Percentiles rank a stretch among this genome's conserved stretches.
phyloP scores from a whole-genome alignment of 2,888 invertebrate species.

The Lissonota sp. region DNA sequence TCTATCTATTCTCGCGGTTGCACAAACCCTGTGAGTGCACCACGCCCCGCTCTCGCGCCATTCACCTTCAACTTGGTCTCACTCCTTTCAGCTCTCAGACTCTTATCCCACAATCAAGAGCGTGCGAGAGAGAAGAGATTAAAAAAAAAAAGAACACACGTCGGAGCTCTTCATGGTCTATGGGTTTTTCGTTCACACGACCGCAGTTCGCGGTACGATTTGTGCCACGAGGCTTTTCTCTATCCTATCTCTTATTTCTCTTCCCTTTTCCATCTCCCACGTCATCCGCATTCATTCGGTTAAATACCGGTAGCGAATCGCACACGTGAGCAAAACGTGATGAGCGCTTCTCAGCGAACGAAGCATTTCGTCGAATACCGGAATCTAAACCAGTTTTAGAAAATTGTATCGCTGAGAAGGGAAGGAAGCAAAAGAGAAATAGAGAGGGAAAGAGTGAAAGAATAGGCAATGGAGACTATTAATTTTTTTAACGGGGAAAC shows the following conservation, averaged over 20 bases:
- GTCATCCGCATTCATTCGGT: conserved; percentile 60
- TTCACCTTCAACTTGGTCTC: conserved; percentile 83
- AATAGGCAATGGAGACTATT: conserved; percentile 31
- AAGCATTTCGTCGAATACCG: conserved; percentile 71
- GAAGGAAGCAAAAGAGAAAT: conserved; percentile 3
- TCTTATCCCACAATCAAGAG: conserved; percentile 49
- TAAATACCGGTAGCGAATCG: conserved; percentile 58
- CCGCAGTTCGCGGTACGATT: conserved; percentile 21
- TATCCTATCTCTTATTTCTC: conserved; percentile 12
- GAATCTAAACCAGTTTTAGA: conserved; percentile 77
- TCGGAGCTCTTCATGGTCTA: conserved; percentile 6
- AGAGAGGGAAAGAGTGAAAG: conserved; percentile 6
- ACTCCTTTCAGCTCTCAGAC: conserved; percentile 62
- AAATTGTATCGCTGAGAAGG: conserved; percentile 73
- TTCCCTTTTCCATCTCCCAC: conserved; percentile 21
- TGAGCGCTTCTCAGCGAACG: conserved; percentile 56
- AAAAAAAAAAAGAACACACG: background rate
- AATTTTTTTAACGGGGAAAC: too few relatives aligned
- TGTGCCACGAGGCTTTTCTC: conserved; percentile 18
- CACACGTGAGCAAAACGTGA: conserved; percentile 45
- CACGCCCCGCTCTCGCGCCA: conserved; percentile 79
- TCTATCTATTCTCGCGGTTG: conserved; percentile 35
- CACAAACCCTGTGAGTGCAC: conserved; percentile 66
- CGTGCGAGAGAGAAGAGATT: conserved; percentile 28
- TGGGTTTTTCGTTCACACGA: conserved; percentile 48